Evolutionary conservation across 2,113 vertebrate species (phyloP).

Genomic region (Actinemys pallida): DNA sequence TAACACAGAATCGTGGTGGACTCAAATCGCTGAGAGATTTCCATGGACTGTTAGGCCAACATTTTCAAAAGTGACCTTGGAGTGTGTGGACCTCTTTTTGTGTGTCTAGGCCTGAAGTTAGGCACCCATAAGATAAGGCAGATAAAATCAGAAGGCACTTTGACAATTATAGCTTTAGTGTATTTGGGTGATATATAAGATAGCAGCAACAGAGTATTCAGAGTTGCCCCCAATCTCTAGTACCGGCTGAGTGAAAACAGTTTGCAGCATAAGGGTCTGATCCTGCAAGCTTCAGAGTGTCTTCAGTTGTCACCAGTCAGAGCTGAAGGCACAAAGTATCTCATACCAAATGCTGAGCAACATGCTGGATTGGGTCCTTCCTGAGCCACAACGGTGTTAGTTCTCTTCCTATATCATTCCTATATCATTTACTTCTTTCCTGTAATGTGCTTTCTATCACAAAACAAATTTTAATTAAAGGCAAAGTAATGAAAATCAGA

Average conservation of each 20-base stretch:
- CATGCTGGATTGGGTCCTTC: accelerated
- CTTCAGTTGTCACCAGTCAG: neutral
- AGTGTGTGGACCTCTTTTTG: neutral
- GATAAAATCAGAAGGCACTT: neutral
- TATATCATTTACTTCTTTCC: neutral
- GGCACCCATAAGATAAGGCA: neutral
- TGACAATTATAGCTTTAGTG: neutral
- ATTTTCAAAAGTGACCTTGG: neutral
- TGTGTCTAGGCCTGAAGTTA: accelerated
- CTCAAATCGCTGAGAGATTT: accelerated
- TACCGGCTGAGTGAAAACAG: neutral
- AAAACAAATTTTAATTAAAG: constrained; percentile 63
- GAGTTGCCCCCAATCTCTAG: accelerated
- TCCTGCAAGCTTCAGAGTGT: neutral
- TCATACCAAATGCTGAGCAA: neutral
- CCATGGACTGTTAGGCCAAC: neutral
- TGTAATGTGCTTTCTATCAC: neutral
- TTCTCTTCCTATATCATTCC: neutral
- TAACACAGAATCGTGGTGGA: neutral
- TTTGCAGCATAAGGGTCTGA: neutral
- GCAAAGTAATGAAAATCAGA: constrained; percentile 37
- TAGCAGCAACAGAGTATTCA: neutral
- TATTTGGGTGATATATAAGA: neutral
- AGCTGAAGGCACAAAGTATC: neutral
- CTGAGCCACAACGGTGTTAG: neutral